phyloP scores from a whole-genome alignment of 2,113 vertebrate genomes.

The Acanthisitta chloris region DNA sequence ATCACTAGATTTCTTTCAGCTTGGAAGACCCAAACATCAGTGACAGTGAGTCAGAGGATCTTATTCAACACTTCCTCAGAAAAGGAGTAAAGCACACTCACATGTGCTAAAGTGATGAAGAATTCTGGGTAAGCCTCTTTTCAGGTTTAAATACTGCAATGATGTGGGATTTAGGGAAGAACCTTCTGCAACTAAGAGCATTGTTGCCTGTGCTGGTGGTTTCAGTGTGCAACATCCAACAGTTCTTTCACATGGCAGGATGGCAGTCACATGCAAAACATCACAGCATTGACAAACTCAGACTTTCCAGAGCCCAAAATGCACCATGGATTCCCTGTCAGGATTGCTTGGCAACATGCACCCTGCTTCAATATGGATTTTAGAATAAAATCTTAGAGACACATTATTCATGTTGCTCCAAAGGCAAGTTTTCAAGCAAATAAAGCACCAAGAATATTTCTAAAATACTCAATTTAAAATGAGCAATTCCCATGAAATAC shows the following conservation, averaged over 20 bases:
- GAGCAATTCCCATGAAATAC: not conserved
- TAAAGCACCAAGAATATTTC: not conserved
- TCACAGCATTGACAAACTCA: not conserved
- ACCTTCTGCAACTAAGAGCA: not conserved
- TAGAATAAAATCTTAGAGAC: not conserved
- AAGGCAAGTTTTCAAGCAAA: not conserved
- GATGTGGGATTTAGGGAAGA: not conserved
- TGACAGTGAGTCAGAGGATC: not conserved
- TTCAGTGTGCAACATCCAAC: not conserved
- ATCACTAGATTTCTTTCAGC: not conserved
- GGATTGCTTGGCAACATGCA: not conserved
- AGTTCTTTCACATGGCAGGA: not conserved
- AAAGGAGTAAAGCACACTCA: not conserved
- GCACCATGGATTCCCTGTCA: not conserved
- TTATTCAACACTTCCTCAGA: not conserved
- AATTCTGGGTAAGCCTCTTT: not conserved
- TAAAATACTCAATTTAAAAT: not conserved
- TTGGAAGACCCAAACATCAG: not conserved
- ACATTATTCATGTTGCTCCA: not conserved
- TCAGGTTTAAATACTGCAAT: not conserved
- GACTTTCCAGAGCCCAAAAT: not conserved
- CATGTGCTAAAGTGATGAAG: not conserved
- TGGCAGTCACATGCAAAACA: not conserved
- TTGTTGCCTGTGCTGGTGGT: not conserved
- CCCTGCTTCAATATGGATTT: not conserved